These are phyloP conservation scores for Saccopteryx leptura DNA, from an alignment of 2,113 vertebrate genomes.

Conservation along the genomic window DNA sequence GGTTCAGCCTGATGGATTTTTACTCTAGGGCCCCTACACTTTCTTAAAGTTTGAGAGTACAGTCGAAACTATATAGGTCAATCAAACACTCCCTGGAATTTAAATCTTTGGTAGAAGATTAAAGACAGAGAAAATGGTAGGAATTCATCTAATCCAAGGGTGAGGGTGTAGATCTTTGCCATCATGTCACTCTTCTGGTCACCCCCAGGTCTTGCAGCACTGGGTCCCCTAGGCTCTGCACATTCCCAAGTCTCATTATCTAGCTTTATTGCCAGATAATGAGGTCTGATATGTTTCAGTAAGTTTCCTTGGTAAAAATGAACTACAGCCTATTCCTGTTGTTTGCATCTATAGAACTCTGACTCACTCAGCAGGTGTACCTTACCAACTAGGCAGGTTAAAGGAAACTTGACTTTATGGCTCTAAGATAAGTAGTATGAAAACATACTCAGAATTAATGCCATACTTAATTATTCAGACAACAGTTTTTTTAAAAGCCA, in stretches of 20 bases:
- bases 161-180: background rate
- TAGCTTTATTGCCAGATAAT: background rate
- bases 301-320: slow-evolving; percentile 24
- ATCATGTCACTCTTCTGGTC: background rate
- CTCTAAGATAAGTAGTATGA: background rate
- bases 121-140: background rate
- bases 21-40: background rate
- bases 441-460: background rate
- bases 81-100: background rate
- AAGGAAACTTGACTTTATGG: background rate
- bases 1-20: background rate
- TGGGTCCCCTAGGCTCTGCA: background rate
- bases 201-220: background rate
- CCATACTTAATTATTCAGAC: background rate
- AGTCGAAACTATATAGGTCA: background rate
- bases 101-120: slow-evolving; percentile 28
- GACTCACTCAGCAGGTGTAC: background rate
- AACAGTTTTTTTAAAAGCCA: background rate
- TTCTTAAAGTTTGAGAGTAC: slow-evolving; percentile 3
- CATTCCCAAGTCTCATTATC: background rate
- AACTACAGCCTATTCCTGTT: background rate
- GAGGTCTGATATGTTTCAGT: background rate
- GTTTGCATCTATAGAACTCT: background rate
- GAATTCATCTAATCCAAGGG: background rate
- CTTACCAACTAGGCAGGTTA: background rate